Base-by-base conservation (phyloP, 1,140 invertebrate genomes). In the Listronotus oregonensis region DNA sequence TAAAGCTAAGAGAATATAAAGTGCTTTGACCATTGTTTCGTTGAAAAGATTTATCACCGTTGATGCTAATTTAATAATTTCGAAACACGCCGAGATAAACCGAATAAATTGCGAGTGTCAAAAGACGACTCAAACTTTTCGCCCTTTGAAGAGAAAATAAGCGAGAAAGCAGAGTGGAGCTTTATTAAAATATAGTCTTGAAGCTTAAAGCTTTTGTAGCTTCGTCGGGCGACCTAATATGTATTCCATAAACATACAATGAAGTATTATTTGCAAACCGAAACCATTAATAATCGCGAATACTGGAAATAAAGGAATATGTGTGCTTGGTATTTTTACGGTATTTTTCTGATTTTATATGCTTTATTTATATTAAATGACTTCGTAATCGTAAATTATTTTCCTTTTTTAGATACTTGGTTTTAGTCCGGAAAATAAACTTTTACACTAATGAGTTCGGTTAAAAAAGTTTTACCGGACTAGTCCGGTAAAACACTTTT, bases 51-150 rank as follows among this genome's bases (percentile, higher is more conserved):
- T 63, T 63, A 63, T 63, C 60, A 37, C 50, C 51, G 49, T 37
- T 63, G 51, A 63, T 63, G 50, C 43, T 63, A 63, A 63, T 63
- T 63, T 63, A 63, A 63, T 63, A 63, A 63, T 63, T 63, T 54
- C 60, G 31, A 55, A 63, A 55, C 50, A 54, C 60, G 51, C 42
- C 15, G 60, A 55, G 51, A 54, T 63, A 63, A 63, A 63, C 49
- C 50, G 42, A 50, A 63, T 63, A 63, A 63, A 54, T 63, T 63
- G 60, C 49, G 50, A 63, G 51, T 54, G 51, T 63, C 50, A 63
- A 63, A 63, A 54, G 60, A 32, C 40, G 51, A 46, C 60, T 54
- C 31, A 61, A 61, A 61, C 32, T 50, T 61, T 61, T 61, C 58
- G 40, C 58, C 50, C 47, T 61, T 61, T 61, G 58, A 61, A 61